Conservation (phyloP, 2,888 invertebrate species). For the Rosalia funebris region DNA sequence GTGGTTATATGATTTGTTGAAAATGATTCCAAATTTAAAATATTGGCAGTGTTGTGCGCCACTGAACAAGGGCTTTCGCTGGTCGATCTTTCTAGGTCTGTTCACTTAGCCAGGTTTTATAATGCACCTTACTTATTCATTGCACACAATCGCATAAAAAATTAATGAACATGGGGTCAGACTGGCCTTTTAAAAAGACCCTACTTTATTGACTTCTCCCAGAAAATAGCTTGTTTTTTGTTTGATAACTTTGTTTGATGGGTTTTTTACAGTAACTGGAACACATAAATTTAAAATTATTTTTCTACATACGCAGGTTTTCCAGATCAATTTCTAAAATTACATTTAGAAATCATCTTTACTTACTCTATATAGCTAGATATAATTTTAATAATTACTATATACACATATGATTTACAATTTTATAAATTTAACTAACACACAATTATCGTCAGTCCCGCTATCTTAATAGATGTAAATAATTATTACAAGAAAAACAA, state of each 20-base stretch:
- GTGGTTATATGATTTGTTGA: too few relatives aligned
- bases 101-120: slow-evolving; percentile 57
- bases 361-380: too few relatives aligned
- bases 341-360: slow-evolving; percentile 35
- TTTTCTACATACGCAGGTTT: slow-evolving; percentile 30
- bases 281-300: slow-evolving; percentile 63
- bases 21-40: too few relatives aligned
- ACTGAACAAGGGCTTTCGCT: slow-evolving; percentile 32
- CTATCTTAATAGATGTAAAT: too few relatives aligned
- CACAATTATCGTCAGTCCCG: too few relatives aligned
- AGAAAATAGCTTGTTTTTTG: slow-evolving; percentile 64
- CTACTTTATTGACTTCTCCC: slow-evolving; percentile 63
- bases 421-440: too few relatives aligned
- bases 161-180: slow-evolving; percentile 64
- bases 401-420: too few relatives aligned
- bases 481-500: too few relatives aligned
- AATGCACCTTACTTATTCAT: slow-evolving; percentile 65
- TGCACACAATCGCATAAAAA: slow-evolving; percentile 65
- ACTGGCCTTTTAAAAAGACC: slow-evolving; percentile 62
- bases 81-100: slow-evolving; percentile 44
- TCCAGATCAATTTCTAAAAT: slow-evolving; percentile 39
- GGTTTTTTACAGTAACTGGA: slow-evolving; percentile 61
- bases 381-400: too few relatives aligned
- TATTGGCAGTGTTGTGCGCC: slow-evolving; percentile 20
- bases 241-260: slow-evolving; percentile 65